Evolutionary conservation across 2,888 invertebrate genomes (phyloP).

Genomic region (Oscheius myriophilus): DNA sequence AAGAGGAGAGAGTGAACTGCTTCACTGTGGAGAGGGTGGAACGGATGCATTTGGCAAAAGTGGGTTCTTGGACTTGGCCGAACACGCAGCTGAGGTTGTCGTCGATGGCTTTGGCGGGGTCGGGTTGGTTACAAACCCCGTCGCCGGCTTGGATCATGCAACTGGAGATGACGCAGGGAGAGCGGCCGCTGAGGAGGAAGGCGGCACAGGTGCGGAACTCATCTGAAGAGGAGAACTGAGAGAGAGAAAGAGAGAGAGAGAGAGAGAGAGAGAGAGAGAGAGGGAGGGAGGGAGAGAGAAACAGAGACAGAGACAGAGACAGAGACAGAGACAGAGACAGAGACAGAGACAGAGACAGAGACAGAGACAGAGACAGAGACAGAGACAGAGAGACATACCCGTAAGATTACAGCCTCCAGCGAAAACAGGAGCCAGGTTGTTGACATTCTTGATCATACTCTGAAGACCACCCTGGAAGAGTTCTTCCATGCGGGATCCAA

Average conservation of each 20-base stretch:
- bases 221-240: constrained; percentile 23
- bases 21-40: constrained; percentile 65
- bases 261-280: not conserved
- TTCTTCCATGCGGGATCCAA: constrained; percentile 55
- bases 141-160: constrained; percentile 66
- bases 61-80: constrained; percentile 61
- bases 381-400: not conserved
- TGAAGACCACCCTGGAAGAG: constrained; percentile 58
- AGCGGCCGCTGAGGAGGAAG: constrained; percentile 44
- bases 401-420: constrained; percentile 67
- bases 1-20: constrained; percentile 59
- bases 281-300: not conserved
- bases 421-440: constrained; percentile 66
- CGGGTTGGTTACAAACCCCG: constrained; percentile 62
- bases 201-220: constrained; percentile 53
- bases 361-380: too few species aligned
- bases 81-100: constrained; percentile 64
- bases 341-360: too few species aligned
- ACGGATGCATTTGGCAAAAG: constrained; percentile 66
- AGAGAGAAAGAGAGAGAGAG: not conserved
- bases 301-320: not conserved
- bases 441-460: constrained; percentile 66
- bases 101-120: constrained; percentile 66
- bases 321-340: too few species aligned
- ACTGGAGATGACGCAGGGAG: constrained; percentile 61